phyloP scores from a whole-genome alignment of 2,113 vertebrate genomes.

The Bubo scandiacus region DNA sequence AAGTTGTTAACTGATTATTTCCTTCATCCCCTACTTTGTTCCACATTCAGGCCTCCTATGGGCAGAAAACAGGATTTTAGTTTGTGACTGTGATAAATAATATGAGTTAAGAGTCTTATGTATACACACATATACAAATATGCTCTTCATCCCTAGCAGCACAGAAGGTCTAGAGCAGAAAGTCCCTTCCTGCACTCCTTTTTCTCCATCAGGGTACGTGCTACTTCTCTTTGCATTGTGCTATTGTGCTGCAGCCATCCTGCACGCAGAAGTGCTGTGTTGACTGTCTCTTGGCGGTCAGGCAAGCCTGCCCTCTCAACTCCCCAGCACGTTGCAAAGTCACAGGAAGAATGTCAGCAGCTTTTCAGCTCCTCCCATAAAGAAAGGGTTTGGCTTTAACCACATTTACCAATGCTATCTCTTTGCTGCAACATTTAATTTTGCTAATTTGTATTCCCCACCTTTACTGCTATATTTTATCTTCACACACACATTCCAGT shows the following conservation, averaged over 20 bases:
- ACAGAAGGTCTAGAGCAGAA: neutral
- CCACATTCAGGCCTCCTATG: neutral
- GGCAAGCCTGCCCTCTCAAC: neutral
- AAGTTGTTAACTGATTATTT: neutral
- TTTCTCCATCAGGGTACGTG: neutral
- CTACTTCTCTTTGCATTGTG: neutral
- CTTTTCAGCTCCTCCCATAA: neutral
- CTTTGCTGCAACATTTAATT: neutral
- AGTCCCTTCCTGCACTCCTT: neutral
- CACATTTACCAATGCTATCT: neutral
- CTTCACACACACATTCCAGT: neutral
- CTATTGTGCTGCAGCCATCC: neutral
- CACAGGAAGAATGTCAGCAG: conserved; percentile 30
- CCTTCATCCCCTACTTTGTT: neutral
- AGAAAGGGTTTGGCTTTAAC: neutral
- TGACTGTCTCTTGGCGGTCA: neutral
- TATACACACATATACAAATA: neutral
- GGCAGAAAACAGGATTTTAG: neutral
- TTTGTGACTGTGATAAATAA: neutral
- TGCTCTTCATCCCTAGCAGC: neutral
- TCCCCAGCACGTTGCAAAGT: neutral
- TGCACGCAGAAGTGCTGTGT: neutral
- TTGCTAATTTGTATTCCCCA: neutral
- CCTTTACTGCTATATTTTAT: neutral
- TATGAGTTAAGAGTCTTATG: neutral